Base-by-base conservation (phyloP, 2,797 vertebrate species). In the Eleutherodactylus coqui region DNA sequence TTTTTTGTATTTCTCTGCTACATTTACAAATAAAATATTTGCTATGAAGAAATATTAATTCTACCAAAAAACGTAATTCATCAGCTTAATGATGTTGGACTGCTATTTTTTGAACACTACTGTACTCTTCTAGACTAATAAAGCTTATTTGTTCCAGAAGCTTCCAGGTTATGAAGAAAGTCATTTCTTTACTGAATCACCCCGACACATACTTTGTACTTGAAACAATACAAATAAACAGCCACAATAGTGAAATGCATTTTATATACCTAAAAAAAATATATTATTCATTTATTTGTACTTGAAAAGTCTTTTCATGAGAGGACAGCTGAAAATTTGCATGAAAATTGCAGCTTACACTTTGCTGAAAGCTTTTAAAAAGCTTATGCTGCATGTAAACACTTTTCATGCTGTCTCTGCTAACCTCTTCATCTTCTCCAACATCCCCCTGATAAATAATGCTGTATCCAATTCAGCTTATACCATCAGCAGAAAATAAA, bases 401-500 rank as follows among this genome's bases (percentile, higher is more conserved):
- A 77, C 85, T 83, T 64, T 82, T 76, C 70, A 82, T 41, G 47
- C 79, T 82, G 70, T 75, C 58, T 82, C 53, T 41, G 55, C 79
- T 67, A 77, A 70, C 58, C 47, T 77, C 85, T 77, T 86, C 79
- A 86, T 82, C 79, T 82, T 78, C 62, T 43, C n/a, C 79, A 84
- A 75, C 81, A 87, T 79, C 62, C 82, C 62, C 43, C 76, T 80
- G 70, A 84, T 80, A 87, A 87, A 87, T 80, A 84, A 80, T 87
- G 76, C 67, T 84, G 53, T 79, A 84, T 84, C 82, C 86, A 45
- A 83, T 82, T 73, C 82, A 79, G 82, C 41, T 72, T 80, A 75
- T 83, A 64, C 83, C 76, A 84, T 87, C 82, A 87, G 82, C 80
- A 87, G 69, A 87, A 83, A 82, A 86, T 75, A 76, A 86, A 77